Evolutionary conservation across 2,888 invertebrate species (phyloP).

Genomic region (Syrista parreyssii): DNA sequence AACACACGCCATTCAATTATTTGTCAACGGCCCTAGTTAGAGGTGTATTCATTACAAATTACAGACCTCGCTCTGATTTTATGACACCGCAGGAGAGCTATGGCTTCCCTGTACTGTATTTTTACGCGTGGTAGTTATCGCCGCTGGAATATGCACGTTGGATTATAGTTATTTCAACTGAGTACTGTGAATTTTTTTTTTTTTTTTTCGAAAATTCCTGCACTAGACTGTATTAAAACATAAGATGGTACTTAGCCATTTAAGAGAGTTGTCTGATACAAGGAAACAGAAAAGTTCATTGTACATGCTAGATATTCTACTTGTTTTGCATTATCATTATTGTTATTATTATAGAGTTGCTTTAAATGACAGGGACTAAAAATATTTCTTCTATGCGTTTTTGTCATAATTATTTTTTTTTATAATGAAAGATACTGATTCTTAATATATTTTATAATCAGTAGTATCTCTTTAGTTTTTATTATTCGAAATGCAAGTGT

Average conservation of each 20-base stretch:
- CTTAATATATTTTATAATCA: not conserved
- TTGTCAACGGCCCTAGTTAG: conserved; percentile 49
- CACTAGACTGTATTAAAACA: no score
- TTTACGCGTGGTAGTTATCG: not conserved
- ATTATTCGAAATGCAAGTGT: not conserved
- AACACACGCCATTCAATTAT: conserved; percentile 3
- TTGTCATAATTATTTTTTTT: no score
- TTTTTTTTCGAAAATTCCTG: no score
- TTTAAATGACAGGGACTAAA: no score
- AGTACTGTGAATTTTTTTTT: not conserved
- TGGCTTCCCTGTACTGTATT: not conserved
- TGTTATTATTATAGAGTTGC: no score
- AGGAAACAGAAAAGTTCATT: no score
- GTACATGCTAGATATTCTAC: no score
- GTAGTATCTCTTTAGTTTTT: not conserved
- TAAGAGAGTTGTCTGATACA: no score
- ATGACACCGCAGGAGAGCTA: conserved; percentile 42
- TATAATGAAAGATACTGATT: not conserved
- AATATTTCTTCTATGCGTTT: no score
- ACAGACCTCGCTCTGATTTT: conserved; percentile 48
- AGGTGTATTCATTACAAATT: conserved; percentile 61
- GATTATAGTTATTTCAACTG: not conserved
- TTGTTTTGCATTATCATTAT: no score
- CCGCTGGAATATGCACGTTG: not conserved
- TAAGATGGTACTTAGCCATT: no score